Conservation (phyloP, 2,888 invertebrate species). For the Thelaira solivaga region DNA sequence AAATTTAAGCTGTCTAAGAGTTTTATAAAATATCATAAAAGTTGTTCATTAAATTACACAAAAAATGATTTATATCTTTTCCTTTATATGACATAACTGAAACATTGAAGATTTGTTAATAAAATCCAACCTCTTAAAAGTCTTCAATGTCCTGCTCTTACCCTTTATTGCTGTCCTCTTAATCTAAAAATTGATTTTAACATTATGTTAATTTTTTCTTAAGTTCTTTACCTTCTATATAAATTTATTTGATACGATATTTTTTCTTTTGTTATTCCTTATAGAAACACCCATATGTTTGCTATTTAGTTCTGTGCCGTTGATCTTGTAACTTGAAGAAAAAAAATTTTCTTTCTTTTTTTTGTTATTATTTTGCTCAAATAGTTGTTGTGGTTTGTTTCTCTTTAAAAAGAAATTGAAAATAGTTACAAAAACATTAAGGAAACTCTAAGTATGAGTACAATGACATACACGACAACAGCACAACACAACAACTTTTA, state of each 20-base stretch:
- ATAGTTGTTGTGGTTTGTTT: slow-evolving; percentile 26
- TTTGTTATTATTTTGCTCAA: background rate
- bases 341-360: slow-evolving; percentile 32
- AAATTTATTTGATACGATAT: background rate
- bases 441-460: slow-evolving; percentile 19
- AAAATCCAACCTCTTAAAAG: no score
- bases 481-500: background rate
- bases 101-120: no score
- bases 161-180: no score
- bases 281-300: slow-evolving; percentile 36
- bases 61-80: no score
- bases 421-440: slow-evolving; percentile 49
- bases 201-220: no score
- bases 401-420: slow-evolving; percentile 56
- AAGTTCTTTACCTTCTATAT: background rate
- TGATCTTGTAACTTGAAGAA: slow-evolving; percentile 61
- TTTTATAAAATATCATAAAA: no score
- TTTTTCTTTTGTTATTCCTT: background rate
- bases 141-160: no score
- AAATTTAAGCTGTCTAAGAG: no score
- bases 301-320: slow-evolving; percentile 47
- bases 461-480: slow-evolving; percentile 26
- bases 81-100: no score
- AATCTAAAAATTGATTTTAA: no score
- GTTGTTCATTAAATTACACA: no score